These are phyloP conservation scores for Sycophila texana DNA, from an alignment of 2,888 invertebrate genomes.

Conservation along the genomic window DNA sequence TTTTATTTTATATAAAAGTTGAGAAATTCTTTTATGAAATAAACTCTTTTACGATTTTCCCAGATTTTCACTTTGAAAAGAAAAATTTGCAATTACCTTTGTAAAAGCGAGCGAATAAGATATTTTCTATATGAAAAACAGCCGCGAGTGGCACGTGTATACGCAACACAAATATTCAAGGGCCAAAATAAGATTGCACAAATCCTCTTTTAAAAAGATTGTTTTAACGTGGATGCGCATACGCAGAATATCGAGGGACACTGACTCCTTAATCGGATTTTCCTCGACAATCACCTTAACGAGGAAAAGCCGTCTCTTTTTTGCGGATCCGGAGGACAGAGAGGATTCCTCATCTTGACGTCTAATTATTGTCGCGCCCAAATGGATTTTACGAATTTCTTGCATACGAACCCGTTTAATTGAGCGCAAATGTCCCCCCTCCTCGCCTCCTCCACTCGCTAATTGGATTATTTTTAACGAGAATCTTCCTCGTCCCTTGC, in stretches of 20 bases:
- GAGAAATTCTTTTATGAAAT: too few species aligned
- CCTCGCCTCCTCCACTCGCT: not conserved
- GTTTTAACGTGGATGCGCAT: too few species aligned
- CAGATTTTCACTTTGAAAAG: too few species aligned
- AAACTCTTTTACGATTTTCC: too few species aligned
- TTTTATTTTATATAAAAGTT: too few species aligned
- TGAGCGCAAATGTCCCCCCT: slow-evolving; percentile 17
- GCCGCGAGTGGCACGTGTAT: too few species aligned
- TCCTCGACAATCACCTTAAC: slow-evolving; percentile 15
- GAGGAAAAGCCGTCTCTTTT: slow-evolving; percentile 9
- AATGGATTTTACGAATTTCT: slow-evolving; percentile 34
- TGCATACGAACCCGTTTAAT: slow-evolving; percentile 34
- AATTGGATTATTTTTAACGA: slow-evolving; percentile 46
- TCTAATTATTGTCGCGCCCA: slow-evolving; percentile 44
- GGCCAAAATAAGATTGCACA: not conserved
- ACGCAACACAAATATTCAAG: too few species aligned
- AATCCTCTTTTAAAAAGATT: not conserved
- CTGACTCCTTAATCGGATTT: slow-evolving; percentile 11
- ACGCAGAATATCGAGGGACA: too few species aligned
- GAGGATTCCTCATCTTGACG: slow-evolving; percentile 13
- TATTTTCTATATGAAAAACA: too few species aligned
- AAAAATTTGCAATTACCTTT: too few species aligned
- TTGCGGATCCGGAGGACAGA: not conserved
- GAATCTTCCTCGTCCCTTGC: slow-evolving; percentile 5
- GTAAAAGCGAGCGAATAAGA: too few species aligned